These are phyloP conservation scores for Tholera decimalis DNA, from an alignment of 2,888 invertebrate species.

Conservation along the genomic window DNA sequence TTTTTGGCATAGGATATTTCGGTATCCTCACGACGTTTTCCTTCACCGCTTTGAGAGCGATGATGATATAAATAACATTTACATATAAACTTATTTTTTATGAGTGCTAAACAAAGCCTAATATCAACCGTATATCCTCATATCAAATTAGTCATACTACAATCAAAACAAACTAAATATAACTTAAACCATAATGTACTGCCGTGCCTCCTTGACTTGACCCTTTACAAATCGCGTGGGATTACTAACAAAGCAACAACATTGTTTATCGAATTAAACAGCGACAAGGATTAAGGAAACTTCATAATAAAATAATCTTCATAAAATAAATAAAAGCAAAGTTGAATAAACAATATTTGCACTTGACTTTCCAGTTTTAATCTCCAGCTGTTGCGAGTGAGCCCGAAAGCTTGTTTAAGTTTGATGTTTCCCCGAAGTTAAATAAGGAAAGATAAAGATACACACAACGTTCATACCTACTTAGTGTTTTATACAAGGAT, in stretches of 20 bases:
- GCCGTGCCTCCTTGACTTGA: conserved; percentile 21
- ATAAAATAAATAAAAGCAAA: background rate
- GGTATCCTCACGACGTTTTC: too few relatives aligned
- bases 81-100: too few relatives aligned
- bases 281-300: conserved; percentile 27
- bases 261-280: conserved; percentile 37
- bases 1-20: too few relatives aligned
- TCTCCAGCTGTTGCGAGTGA: conserved; percentile 13
- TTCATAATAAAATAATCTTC: conserved; percentile 7
- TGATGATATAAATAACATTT: too few relatives aligned
- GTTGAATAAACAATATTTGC: conserved; percentile 19
- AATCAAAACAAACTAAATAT: conserved; percentile 8
- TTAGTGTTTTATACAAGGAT: conserved; percentile 26
- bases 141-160: background rate
- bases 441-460: conserved; percentile 45
- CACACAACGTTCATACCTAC: conserved; percentile 1
- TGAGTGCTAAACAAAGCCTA: background rate
- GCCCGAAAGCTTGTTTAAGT: conserved; percentile 16
- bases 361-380: conserved; percentile 21
- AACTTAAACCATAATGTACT: conserved; percentile 6
- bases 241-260: conserved; percentile 40
- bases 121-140: background rate
- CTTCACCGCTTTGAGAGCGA: too few relatives aligned
- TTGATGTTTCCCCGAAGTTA: conserved; percentile 38
- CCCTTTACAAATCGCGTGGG: conserved; percentile 30